Base-by-base conservation (phyloP, 2,113 vertebrate genomes). In the Syrmaticus mikado region DNA sequence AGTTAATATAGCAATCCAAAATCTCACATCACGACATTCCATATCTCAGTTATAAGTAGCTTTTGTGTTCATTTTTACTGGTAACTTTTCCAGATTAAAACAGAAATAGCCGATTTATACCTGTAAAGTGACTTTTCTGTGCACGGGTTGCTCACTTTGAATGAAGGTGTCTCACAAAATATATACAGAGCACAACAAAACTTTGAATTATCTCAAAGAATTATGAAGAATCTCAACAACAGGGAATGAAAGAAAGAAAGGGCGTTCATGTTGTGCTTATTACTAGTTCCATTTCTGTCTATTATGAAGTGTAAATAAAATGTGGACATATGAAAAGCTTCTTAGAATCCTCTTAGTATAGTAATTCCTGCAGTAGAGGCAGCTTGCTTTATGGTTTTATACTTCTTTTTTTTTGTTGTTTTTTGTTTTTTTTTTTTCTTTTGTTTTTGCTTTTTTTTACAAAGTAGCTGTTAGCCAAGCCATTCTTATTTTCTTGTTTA, bases 401-500 rank as follows among this genome's bases (percentile, higher is more conserved):
- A 38, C 71, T 90, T 87, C 3, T 48, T 50, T 24, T 50, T 48
- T 22, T 68, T 93, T n/a, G n/a, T n/a, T n/a, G n/a, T n/a, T n/a
- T n/a, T n/a, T n/a, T n/a, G n/a, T n/a, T n/a, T n/a, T n/a, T n/a
- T n/a, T n/a, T n/a, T n/a, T n/a, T n/a, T n/a, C n/a, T n/a, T n/a
- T n/a, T n/a, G n/a, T n/a, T n/a, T n/a, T n/a, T n/a, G n/a, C n/a
- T 90, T 22, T 22, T 62, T 85, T 71, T 76, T 48, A n/a, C 50
- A 64, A 58, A 7, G 27, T 76, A 80, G 79, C 78, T 87, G 67
- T 52, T 95, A 90, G 82, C 82, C 68, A 87, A 66, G 48, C 32
- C 57, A 53, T 82, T 92, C 13, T 32, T 89, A 81, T 74, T 94
- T 81, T 65, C 80, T 64, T 81, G 11, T 80, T 92, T 89, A 84